Conservation (phyloP, 2,113 vertebrate genomes). For the Cyanistes caeruleus region DNA sequence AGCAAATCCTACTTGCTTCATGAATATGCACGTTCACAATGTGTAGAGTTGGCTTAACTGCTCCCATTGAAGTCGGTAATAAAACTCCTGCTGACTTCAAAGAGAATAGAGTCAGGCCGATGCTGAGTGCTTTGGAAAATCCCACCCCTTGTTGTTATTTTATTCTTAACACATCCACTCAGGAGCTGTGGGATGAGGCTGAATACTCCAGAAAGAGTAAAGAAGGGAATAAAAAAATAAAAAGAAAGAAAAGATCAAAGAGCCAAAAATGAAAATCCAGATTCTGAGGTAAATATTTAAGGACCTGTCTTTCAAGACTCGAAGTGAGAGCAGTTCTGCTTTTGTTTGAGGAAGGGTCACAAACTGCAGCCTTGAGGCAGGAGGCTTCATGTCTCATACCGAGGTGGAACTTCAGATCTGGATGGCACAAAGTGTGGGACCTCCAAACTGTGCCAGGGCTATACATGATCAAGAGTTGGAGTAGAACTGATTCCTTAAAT, state of each 20-base stretch:
- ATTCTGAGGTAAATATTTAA: constrained; percentile 11
- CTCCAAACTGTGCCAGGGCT: background rate
- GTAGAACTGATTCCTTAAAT: background rate
- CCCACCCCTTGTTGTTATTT: constrained; percentile 57
- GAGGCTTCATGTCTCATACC: accelerated
- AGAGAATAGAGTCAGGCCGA: constrained; percentile 5
- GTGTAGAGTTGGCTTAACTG: constrained; percentile 16
- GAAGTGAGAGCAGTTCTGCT: background rate
- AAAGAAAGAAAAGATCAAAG: constrained; percentile 20
- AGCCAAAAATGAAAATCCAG: background rate
- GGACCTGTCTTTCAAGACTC: background rate
- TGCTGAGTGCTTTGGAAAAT: constrained; percentile 56
- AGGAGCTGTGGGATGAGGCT: constrained; percentile 15
- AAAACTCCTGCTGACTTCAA: constrained; percentile 66
- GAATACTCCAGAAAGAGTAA: constrained; percentile 32
- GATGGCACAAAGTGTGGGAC: background rate
- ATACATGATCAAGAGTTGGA: background rate
- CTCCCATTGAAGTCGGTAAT: constrained; percentile 53
- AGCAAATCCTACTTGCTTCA: constrained; percentile 17
- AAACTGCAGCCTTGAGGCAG: background rate
- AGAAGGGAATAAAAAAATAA: background rate
- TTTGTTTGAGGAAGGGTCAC: background rate
- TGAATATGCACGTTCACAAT: constrained; percentile 48
- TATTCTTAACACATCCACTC: constrained; percentile 30
- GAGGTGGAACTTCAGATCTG: background rate